These are phyloP conservation scores for Podocnemis expansa DNA, from an alignment of 2,113 vertebrate species.

Conservation along the genomic window DNA sequence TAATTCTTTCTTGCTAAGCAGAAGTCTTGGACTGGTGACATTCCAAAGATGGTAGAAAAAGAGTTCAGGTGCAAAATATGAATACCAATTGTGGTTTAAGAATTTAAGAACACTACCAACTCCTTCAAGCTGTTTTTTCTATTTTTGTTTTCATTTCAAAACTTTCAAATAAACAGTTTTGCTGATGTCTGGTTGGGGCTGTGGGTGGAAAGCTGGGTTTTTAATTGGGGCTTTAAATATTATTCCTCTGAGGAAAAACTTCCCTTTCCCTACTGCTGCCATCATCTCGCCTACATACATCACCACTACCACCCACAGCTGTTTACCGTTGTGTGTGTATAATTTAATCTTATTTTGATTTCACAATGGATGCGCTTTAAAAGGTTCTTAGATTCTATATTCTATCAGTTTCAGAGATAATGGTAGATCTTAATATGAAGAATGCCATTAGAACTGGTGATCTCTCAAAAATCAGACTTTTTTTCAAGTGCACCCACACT, in stretches of 20 bases:
- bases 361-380: background rate
- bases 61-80: background rate
- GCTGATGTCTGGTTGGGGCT: background rate
- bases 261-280: background rate
- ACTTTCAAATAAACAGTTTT: background rate
- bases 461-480: background rate
- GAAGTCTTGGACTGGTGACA: background rate
- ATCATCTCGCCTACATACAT: background rate
- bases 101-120: background rate
- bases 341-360: background rate
- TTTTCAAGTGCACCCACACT: background rate
- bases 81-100: background rate
- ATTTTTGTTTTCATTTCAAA: background rate
- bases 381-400: background rate
- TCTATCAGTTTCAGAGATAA: background rate
- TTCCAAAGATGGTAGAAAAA: background rate
- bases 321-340: background rate
- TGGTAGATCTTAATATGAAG: background rate
- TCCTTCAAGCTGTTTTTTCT: background rate
- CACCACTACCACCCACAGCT: background rate
- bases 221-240: background rate
- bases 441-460: background rate
- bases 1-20: background rate
- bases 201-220: background rate
- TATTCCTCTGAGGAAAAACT: background rate